Conservation (phyloP, 1,140 invertebrate genomes). For the Platorchestia sp. region DNA sequence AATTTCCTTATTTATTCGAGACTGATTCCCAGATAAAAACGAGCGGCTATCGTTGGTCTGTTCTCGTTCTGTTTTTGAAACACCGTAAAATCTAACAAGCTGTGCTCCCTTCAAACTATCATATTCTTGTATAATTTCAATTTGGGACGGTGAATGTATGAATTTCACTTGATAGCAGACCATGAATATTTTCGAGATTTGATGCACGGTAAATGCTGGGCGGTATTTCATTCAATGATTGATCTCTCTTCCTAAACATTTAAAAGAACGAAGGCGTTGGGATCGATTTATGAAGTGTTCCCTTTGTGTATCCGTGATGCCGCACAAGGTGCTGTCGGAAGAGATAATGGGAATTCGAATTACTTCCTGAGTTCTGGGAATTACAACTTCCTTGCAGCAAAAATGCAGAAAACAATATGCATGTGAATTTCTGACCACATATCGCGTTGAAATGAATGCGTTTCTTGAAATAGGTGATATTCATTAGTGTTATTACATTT, state of each 20-base stretch:
- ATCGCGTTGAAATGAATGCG: background rate
- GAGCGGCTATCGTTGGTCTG: background rate
- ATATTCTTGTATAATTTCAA: background rate
- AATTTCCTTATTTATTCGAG: background rate
- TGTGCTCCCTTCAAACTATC: too few relatives aligned
- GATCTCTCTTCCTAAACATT: background rate
- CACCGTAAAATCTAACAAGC: background rate
- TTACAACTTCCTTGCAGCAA: background rate
- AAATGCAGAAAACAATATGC: background rate
- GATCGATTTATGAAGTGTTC: background rate
- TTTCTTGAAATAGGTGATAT: background rate
- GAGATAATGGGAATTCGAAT: background rate
- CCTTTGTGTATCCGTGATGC: background rate
- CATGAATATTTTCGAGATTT: background rate
- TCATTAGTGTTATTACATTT: background rate
- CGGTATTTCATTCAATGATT: background rate
- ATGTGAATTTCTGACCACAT: background rate
- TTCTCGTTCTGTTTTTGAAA: background rate
- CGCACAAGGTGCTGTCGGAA: background rate
- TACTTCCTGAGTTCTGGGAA: background rate
- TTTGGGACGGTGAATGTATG: background rate
- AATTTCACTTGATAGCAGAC: background rate
- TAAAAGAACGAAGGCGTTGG: background rate
- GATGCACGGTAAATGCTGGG: background rate
- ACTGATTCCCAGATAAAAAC: background rate